A percentile compares a stretch with the other conserved stretches of the same genome.
Conservation (phyloP, 2,113 vertebrate genomes). For the Malurus elegans region DNA sequence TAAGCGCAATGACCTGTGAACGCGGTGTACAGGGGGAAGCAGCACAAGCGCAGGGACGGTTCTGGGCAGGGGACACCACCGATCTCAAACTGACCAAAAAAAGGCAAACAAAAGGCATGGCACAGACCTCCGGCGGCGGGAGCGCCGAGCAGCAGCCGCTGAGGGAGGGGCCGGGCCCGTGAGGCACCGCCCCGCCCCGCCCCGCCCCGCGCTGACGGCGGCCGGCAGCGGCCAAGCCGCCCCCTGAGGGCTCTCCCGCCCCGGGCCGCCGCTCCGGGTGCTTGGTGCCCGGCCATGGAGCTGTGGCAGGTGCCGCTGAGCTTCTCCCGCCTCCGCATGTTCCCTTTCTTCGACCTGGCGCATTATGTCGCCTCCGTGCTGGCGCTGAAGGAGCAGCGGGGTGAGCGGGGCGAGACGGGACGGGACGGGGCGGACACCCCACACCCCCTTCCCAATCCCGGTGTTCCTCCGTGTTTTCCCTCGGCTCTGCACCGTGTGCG, state of each 20-base stretch:
- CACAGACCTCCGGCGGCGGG: rapidly evolving
- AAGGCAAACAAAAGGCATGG: rapidly evolving
- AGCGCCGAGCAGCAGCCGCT: rapidly evolving
- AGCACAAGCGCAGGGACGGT: rapidly evolving
- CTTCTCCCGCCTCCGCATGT: constrained; percentile 86
- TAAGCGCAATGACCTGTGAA: rapidly evolving
- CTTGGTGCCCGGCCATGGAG: constrained; percentile 33
- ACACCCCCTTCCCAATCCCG: background rate
- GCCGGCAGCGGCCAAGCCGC: background rate
- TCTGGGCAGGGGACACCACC: too few species aligned
- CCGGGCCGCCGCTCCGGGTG: background rate
- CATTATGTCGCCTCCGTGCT: constrained; percentile 89
- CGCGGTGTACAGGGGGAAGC: rapidly evolving
- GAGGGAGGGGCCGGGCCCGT: rapidly evolving
- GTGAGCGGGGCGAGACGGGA: constrained; percentile 70
- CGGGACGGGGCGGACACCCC: background rate
- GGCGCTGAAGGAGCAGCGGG: constrained; percentile 86
- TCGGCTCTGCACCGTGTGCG: background rate
- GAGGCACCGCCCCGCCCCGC: too few species aligned
- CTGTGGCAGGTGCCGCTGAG: constrained; percentile 72
- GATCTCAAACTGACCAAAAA: too few species aligned
- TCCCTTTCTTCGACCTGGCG: constrained; percentile 91
- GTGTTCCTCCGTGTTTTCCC: background rate
- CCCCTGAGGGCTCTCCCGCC: rapidly evolving
- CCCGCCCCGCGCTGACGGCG: background rate